phyloP scores from a whole-genome alignment of 2,888 invertebrate species.

The Melanophora roralis region DNA sequence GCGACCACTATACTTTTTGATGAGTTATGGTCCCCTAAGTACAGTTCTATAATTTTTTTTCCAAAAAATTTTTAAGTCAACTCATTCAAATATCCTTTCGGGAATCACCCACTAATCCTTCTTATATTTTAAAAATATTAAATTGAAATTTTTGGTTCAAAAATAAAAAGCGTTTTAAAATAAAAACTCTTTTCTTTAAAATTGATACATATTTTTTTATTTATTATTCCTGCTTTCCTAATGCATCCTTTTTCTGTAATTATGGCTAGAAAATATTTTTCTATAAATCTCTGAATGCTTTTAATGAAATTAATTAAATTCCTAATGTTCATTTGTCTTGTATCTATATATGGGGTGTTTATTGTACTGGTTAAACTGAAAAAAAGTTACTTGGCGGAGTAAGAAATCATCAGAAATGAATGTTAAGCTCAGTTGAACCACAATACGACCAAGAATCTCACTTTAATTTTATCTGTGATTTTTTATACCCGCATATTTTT shows the following conservation, averaged over 20 bases:
- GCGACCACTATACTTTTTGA: too few species aligned
- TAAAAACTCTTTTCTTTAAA: too few species aligned
- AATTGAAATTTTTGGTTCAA: too few species aligned
- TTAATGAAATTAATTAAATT: slow-evolving; percentile 55
- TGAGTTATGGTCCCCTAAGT: too few species aligned
- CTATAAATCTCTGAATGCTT: slow-evolving; percentile 29
- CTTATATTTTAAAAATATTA: too few species aligned
- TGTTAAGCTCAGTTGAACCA: slow-evolving; percentile 73
- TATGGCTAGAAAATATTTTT: slow-evolving; percentile 2
- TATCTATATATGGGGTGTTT: not conserved
- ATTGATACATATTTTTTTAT: too few species aligned
- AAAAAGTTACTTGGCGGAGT: not conserved
- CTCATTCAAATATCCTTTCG: too few species aligned
- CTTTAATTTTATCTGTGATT: slow-evolving; percentile 66
- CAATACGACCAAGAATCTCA: slow-evolving; percentile 70
- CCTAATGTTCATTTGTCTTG: slow-evolving; percentile 50
- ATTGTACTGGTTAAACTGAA: not conserved
- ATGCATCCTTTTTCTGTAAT: not conserved
- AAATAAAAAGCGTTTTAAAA: too few species aligned
- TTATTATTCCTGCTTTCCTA: too few species aligned
- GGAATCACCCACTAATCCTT: too few species aligned
- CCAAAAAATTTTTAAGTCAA: too few species aligned
- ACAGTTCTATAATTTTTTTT: too few species aligned
- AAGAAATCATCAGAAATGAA: slow-evolving; percentile 9
- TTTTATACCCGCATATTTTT: slow-evolving; percentile 47